phyloP scores from a whole-genome alignment of 2,113 vertebrate genomes.

The Cyprichromis sp. region DNA sequence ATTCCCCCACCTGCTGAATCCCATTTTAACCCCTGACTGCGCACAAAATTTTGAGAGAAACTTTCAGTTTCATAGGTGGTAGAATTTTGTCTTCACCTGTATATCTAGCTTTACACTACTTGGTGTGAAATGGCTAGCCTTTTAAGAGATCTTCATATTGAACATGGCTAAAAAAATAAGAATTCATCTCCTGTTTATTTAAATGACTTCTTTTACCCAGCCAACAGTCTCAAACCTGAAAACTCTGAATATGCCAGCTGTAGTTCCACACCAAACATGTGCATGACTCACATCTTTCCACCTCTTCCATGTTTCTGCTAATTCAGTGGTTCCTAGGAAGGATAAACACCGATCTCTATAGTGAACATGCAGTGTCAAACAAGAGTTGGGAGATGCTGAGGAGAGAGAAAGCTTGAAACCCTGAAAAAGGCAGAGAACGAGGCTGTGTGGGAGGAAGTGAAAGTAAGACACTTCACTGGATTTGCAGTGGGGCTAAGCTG shows the following conservation, averaged over 20 bases:
- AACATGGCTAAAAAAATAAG: neutral
- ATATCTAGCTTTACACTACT: neutral
- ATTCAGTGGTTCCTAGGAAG: neutral
- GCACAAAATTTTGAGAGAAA: neutral
- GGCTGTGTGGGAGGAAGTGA: neutral
- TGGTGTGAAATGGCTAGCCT: neutral
- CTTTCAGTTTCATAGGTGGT: neutral
- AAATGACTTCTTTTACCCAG: neutral
- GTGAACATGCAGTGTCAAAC: neutral
- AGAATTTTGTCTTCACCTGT: neutral
- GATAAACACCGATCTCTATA: neutral
- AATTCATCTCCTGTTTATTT: neutral
- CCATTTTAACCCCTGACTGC: neutral
- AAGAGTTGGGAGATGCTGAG: neutral
- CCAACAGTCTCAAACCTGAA: neutral
- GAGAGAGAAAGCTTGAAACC: neutral
- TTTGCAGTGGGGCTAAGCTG: constrained; percentile 47
- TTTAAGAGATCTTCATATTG: neutral
- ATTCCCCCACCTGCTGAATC: neutral
- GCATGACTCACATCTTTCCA: neutral
- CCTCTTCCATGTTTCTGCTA: neutral
- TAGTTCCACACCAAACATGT: neutral
- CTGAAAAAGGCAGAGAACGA: neutral
- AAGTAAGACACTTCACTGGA: constrained; percentile 13
- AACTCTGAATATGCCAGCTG: neutral